Conservation (phyloP, 1,140 invertebrate species). For the Hermatobates lingyangjiaoensis region DNA sequence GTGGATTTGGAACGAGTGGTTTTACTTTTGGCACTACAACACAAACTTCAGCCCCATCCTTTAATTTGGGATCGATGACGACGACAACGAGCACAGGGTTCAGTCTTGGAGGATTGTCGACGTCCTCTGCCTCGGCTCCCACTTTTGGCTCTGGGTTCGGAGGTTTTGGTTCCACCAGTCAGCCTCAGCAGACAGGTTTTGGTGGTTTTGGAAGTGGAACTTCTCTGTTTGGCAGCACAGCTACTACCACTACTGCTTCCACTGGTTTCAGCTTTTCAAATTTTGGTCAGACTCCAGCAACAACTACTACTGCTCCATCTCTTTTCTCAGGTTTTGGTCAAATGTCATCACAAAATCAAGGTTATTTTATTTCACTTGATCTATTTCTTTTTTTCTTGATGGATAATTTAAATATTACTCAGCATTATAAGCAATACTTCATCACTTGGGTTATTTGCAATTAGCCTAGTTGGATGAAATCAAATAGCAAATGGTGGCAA, state of each 20-base stretch:
- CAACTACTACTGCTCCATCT: constrained; percentile 12
- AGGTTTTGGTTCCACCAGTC: constrained; percentile 18
- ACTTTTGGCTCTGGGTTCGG: neutral
- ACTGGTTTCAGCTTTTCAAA: constrained; percentile 11
- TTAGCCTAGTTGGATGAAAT: too few relatives aligned
- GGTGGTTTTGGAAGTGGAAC: constrained; percentile 30
- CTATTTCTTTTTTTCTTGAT: too few relatives aligned
- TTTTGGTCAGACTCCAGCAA: constrained; percentile 14
- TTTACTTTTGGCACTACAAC: constrained; percentile 20
- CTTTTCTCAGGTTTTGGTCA: constrained; percentile 20
- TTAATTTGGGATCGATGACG: constrained; percentile 24
- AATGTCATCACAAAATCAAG: too few relatives aligned
- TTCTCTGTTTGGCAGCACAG: constrained; percentile 35
- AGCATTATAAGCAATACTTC: too few relatives aligned
- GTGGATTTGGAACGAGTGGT: constrained; percentile 22
- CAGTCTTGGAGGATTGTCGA: constrained; percentile 23
- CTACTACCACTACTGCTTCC: constrained; percentile 21
- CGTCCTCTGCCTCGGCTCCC: constrained; percentile 15
- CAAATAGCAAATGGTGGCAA: too few relatives aligned
- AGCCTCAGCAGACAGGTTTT: constrained; percentile 18
- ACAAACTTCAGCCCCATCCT: constrained; percentile 18
- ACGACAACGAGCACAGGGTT: constrained; percentile 21
- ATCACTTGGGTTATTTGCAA: too few relatives aligned
- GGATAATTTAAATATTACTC: too few relatives aligned
- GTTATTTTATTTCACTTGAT: too few relatives aligned